These are phyloP conservation scores for Drosophila tropicalis DNA, from an alignment of 1,140 invertebrate genomes.

Conservation along the genomic window DNA sequence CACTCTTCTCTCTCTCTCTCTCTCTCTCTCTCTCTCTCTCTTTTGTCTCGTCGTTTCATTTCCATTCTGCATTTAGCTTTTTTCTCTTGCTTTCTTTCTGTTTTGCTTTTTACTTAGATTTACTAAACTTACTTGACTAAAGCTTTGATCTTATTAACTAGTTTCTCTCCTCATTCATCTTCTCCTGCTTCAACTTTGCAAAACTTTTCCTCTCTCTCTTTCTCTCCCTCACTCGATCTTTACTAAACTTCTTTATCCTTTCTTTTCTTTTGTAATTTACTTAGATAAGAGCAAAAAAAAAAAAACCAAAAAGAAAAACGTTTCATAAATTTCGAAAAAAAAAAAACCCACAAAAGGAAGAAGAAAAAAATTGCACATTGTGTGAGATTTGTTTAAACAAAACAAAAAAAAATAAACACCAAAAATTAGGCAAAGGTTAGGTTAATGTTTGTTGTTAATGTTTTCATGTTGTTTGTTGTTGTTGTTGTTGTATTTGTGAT, in stretches of 20 bases:
- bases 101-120: conserved; percentile 56
- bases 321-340: conserved; percentile 34
- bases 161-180: conserved; percentile 31
- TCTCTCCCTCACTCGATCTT: background rate
- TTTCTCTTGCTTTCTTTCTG: conserved; percentile 15
- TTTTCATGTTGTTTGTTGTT: conserved; percentile 30
- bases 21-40: conserved; percentile 1
- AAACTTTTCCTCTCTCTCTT: background rate
- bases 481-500: conserved; percentile 59
- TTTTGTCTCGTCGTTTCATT: background rate
- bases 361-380: conserved; percentile 73
- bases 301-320: conserved; percentile 37
- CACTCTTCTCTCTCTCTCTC: conserved; percentile 11
- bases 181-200: conserved; percentile 34
- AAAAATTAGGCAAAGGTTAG: conserved; percentile 31
- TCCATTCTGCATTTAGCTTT: conserved; percentile 2
- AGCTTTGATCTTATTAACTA: conserved; percentile 74
- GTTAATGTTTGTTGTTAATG: conserved; percentile 28
- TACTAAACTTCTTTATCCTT: conserved; percentile 1
- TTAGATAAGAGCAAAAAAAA: conserved; percentile 1
- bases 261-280: background rate
- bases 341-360: conserved; percentile 27
- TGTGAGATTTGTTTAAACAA: conserved; percentile 27
- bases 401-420: background rate
- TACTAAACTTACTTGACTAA: conserved; percentile 65